phyloP scores from a whole-genome alignment of 1,140 invertebrate genomes.

The Caerostris darwini region DNA sequence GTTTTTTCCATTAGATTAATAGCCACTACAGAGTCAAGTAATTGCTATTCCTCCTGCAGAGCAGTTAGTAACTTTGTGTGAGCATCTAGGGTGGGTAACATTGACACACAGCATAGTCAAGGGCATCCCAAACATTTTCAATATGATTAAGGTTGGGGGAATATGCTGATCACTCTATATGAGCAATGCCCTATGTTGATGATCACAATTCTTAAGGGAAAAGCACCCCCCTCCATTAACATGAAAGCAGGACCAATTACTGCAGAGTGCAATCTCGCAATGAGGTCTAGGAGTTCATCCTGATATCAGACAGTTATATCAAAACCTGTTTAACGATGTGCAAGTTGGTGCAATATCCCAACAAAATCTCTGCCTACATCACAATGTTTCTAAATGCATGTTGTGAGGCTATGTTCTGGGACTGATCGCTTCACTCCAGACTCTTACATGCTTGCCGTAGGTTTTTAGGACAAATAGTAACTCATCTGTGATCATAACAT shows the following conservation, averaged over 20 bases:
- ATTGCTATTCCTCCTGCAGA: background rate
- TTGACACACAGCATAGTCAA: background rate
- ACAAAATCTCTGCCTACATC: background rate
- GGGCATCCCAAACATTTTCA: slow-evolving; percentile 18
- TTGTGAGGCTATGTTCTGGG: background rate
- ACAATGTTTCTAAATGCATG: background rate
- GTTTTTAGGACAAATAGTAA: background rate
- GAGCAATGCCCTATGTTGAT: background rate
- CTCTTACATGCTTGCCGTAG: background rate
- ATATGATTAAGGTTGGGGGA: slow-evolving; percentile 17
- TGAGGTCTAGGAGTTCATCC: background rate
- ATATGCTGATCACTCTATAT: slow-evolving; percentile 16
- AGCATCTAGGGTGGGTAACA: background rate
- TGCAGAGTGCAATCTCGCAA: background rate
- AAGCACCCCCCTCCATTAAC: background rate
- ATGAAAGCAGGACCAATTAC: background rate
- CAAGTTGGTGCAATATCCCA: background rate
- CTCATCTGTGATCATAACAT: slow-evolving; percentile 44
- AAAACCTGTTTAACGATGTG: background rate
- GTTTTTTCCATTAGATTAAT: background rate
- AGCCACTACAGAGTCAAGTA: background rate
- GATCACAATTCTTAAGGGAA: background rate
- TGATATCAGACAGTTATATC: background rate
- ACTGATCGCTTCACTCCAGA: background rate
- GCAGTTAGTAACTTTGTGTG: background rate